These are phyloP conservation scores for Plemyria rubiginata DNA, from an alignment of 2,888 invertebrate species.

Conservation along the genomic window DNA sequence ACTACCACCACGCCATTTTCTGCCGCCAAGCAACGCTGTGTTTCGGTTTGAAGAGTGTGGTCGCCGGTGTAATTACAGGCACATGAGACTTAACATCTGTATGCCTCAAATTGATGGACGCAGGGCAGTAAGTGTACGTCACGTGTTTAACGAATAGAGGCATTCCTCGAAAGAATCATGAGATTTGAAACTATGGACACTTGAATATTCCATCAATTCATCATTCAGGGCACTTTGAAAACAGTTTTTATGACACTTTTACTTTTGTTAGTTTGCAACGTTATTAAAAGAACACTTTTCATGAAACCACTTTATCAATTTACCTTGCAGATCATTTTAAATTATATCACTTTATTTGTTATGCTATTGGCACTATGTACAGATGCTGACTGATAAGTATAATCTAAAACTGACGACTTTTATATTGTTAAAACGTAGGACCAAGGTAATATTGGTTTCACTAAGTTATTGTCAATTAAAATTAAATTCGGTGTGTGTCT, in stretches of 20 bases:
- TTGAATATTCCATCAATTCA: no score
- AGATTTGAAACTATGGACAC: no score
- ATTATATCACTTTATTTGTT: conserved; percentile 43
- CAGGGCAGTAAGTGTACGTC: no score
- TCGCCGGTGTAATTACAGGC: no score
- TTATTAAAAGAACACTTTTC: background rate
- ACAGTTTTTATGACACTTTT: background rate
- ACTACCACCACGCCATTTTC: no score
- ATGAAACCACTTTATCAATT: conserved; percentile 6
- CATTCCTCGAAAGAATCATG: no score
- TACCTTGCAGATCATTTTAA: conserved; percentile 76
- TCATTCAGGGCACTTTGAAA: background rate
- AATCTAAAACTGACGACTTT: conserved; percentile 64
- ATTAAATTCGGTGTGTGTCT: conserved; percentile 59
- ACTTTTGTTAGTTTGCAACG: background rate
- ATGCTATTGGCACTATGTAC: conserved; percentile 55
- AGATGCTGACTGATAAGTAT: conserved; percentile 67
- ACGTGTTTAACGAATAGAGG: no score
- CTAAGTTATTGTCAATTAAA: conserved; percentile 61
- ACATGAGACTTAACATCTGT: no score
- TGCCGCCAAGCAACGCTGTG: no score
- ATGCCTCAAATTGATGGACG: no score
- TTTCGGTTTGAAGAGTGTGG: no score
- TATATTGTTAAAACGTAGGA: conserved; percentile 71
- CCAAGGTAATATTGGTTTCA: conserved; percentile 79